Conservation (phyloP, 2,797 vertebrate species). For the Platalea minor region DNA sequence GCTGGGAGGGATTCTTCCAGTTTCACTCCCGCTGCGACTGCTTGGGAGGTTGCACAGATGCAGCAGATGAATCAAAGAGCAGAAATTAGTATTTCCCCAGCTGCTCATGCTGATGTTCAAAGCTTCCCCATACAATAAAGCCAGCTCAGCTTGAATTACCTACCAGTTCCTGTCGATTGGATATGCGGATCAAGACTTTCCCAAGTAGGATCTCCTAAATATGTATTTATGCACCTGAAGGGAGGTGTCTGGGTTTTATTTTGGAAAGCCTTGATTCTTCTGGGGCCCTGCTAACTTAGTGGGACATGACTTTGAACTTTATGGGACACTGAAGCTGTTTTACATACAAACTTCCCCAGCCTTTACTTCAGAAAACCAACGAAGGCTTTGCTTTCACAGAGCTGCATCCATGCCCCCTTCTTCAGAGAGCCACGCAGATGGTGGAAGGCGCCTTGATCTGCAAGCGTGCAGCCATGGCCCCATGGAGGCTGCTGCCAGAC, state of each 20-base stretch:
- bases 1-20: not conserved
- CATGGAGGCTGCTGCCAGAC: not conserved
- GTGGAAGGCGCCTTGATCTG: not conserved
- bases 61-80: not conserved
- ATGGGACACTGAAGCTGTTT: not conserved
- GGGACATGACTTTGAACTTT: not conserved
- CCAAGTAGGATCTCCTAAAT: not conserved
- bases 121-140: not conserved
- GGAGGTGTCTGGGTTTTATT: not conserved
- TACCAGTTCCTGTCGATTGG: not conserved
- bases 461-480: accelerated
- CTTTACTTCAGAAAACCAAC: not conserved
- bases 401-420: accelerated
- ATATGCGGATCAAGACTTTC: not conserved
- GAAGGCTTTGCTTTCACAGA: not conserved
- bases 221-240: not conserved
- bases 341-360: accelerated
- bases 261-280: not conserved
- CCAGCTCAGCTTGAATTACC: not conserved
- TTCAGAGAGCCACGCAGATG: not conserved
- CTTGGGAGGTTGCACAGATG: not conserved
- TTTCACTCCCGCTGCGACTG: not conserved
- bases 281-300: not conserved
- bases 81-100: not conserved
- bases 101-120: not conserved